Base-by-base conservation (phyloP, 2,888 invertebrate genomes). In the Spatulosminthurus flaviceps region DNA sequence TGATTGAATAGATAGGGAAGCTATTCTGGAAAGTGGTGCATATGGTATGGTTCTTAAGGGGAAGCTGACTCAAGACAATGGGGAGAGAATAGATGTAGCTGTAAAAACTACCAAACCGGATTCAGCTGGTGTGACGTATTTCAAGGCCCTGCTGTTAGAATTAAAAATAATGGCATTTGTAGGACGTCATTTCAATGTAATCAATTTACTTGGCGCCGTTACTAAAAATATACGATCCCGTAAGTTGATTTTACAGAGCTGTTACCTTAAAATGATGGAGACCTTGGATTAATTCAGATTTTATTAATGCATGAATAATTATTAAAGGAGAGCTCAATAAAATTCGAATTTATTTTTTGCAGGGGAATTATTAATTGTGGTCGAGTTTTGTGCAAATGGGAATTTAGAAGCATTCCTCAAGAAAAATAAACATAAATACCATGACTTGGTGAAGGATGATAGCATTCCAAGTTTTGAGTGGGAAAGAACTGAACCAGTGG, bases 161-260 rank as follows among this genome's bases (percentile, higher is more conserved):
- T 11, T 77, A 2, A 77, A 77, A 77, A 41, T 77, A 21, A 77
- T 77, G 77, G 51, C 70, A 26, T 77, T 70, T 24, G 26, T 77
- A 26, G 77, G 77, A 16, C 60, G 70, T 0, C 77, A 77, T 42
- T 51, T 19, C 16, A 69, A 77, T 70, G 13, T 77, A 16, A 60
- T 77, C 51, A 77, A 77, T 70, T 51, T 77, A 9, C n/a, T 77
- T 0, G 77, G 77, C 1, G 43, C 69, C 7, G 70, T 77, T 13
- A 77, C 77, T 0, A 43, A 42, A 22, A 51, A 77, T 16, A 77
- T 77, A 28, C 26, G 70, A 70, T n/a, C 22, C 5, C 29, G 77
- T 77, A 28, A 77, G 24, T 21, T n/a, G 7, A 29, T 26, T 22
- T n/a, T 74, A 29, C 2, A n/a, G n/a, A n/a, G n/a, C n/a, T n/a